Conservation (phyloP, 2,797 vertebrate species). For the Trachurus trachurus region DNA sequence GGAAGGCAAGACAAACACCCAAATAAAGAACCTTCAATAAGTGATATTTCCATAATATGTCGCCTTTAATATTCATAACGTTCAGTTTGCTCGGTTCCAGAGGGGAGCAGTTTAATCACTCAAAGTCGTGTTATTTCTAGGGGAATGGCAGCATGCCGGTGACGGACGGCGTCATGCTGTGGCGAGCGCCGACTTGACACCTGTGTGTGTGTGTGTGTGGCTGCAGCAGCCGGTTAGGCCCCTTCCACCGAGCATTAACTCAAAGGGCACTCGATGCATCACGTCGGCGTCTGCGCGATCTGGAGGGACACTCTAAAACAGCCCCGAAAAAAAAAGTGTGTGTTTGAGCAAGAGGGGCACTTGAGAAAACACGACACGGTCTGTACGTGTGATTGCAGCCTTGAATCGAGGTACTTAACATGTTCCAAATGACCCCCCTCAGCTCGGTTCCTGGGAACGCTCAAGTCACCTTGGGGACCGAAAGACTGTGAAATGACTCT, state of each 20-base stretch:
- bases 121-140: constrained; percentile 78
- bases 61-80: constrained; percentile 80
- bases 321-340: constrained; percentile 36
- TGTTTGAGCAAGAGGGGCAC: constrained; percentile 65
- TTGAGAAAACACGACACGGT: constrained; percentile 67
- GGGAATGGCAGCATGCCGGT: constrained; percentile 75
- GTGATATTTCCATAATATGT: too few species aligned
- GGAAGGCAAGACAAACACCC: too few species aligned
- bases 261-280: constrained; percentile 75
- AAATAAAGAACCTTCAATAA: too few species aligned
- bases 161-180: constrained; percentile 66
- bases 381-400: constrained; percentile 72
- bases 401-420: constrained; percentile 64
- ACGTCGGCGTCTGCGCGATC: constrained; percentile 61
- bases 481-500: constrained; percentile 76
- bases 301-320: constrained; percentile 67
- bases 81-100: constrained; percentile 66
- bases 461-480: constrained; percentile 71
- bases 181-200: constrained; percentile 63
- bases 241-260: constrained; percentile 70
- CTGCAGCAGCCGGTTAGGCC: constrained; percentile 71
- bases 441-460: constrained; percentile 48
- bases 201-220: constrained; percentile 52
- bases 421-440: constrained; percentile 65
- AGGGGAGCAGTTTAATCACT: constrained; percentile 76